Percentiles rank a stretch among this genome's conserved stretches.
Evolutionary conservation across 1,140 invertebrate genomes (phyloP).

Genomic region (Panagrolaimus sp.): DNA sequence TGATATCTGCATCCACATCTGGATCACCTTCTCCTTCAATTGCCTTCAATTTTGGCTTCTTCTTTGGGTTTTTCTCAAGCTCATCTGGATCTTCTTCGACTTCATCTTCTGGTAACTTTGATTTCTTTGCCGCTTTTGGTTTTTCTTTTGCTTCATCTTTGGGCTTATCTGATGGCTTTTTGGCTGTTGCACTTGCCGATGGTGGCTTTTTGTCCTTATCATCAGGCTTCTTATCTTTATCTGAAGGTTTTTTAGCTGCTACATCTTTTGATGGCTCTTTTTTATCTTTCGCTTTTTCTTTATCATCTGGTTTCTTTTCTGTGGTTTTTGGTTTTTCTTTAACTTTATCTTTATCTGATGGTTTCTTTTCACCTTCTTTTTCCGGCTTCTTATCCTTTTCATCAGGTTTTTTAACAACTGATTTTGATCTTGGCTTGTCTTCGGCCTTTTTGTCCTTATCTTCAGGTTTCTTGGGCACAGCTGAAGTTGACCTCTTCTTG

Average conservation of each 20-base stretch:
- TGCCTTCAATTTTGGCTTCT: neutral
- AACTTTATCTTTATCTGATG: neutral
- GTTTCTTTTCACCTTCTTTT: neutral
- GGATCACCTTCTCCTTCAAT: neutral
- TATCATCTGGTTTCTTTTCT: neutral
- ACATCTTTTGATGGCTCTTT: neutral
- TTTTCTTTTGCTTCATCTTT: neutral
- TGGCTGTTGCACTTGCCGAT: neutral
- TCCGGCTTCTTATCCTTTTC: neutral
- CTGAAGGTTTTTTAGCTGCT: neutral
- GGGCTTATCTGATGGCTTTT: neutral
- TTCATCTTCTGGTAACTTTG: neutral
- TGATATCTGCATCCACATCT: conserved; percentile 2
- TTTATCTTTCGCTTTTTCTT: neutral
- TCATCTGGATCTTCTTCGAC: neutral
- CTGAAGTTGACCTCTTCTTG: neutral
- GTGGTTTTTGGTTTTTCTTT: neutral
- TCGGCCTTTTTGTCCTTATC: conserved; percentile 1
- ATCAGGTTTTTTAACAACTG: neutral
- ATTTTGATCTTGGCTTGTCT: conserved; percentile 4
- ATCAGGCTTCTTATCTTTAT: neutral
- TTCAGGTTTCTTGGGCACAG: neutral
- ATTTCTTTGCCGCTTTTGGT: neutral
- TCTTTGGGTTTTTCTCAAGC: neutral
- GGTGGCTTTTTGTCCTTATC: neutral